Conservation (phyloP, 2,888 invertebrate species). For the Folsomia candida region DNA sequence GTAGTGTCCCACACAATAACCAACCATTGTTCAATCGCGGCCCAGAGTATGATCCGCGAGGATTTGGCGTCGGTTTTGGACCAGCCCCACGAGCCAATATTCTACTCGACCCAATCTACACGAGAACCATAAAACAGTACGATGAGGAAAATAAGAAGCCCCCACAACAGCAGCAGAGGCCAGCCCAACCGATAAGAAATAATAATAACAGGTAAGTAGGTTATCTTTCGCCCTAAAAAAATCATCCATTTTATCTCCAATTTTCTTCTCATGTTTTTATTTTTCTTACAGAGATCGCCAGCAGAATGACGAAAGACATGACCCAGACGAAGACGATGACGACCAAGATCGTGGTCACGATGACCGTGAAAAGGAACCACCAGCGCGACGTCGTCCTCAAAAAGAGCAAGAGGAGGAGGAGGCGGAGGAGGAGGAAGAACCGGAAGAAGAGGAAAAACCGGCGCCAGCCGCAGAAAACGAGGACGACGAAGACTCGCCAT, state of each 20-base stretch:
- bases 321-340: neutral
- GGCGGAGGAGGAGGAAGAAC: conserved; percentile 14
- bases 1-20: neutral
- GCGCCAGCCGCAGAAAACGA: conserved; percentile 18
- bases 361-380: conserved; percentile 5
- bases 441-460: conserved; percentile 29
- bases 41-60: conserved; percentile 36
- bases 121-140: conserved; percentile 47
- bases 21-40: conserved; percentile 17
- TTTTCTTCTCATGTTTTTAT: neutral
- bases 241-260: neutral
- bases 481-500: conserved; percentile 1
- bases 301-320: neutral
- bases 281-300: neutral
- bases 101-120: conserved; percentile 48
- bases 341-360: neutral
- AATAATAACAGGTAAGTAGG: neutral
- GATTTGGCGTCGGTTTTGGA: conserved; percentile 40
- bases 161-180: neutral
- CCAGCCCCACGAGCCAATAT: conserved; percentile 30
- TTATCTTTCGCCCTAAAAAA: neutral
- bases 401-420: conserved; percentile 9
- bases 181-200: neutral
- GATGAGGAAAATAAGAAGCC: conserved; percentile 30
- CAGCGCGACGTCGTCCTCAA: neutral